Percentiles rank a stretch among this genome's conserved stretches.
These are phyloP conservation scores for Dinocampus coccinellae DNA, from an alignment of 2,888 invertebrate species.

Conservation along the genomic window DNA sequence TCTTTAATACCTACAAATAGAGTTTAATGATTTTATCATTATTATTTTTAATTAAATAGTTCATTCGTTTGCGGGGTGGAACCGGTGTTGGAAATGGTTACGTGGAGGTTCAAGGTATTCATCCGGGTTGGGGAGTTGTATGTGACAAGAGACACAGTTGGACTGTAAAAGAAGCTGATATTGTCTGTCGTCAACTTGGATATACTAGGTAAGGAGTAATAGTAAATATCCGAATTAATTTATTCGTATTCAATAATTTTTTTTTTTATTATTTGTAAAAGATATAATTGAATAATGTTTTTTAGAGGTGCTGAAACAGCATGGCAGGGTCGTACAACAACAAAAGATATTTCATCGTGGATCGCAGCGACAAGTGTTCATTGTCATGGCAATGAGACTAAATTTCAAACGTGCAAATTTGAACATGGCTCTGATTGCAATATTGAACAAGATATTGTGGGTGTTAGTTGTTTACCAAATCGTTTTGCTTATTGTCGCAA, in stretches of 20 bases:
- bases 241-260: neutral
- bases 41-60: constrained; percentile 49
- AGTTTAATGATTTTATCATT: neutral
- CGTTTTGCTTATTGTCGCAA: constrained; percentile 67
- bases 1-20: neutral
- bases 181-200: constrained; percentile 71
- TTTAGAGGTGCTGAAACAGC: constrained; percentile 70
- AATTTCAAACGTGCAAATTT: constrained; percentile 66
- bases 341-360: constrained; percentile 56
- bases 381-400: constrained; percentile 69
- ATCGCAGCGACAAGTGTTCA: constrained; percentile 65
- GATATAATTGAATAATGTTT: neutral
- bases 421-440: constrained; percentile 60
- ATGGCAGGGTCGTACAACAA: constrained; percentile 69
- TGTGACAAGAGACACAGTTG: constrained; percentile 70
- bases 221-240: neutral
- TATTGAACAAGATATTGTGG: constrained; percentile 65
- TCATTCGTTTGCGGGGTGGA: constrained; percentile 69
- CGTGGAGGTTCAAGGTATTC: constrained; percentile 67
- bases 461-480: constrained; percentile 67
- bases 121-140: constrained; percentile 70
- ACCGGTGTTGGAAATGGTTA: constrained; percentile 68
- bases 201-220: constrained; percentile 66
- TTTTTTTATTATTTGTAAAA: neutral
- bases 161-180: constrained; percentile 70